phyloP scores from a whole-genome alignment of 2,888 invertebrate species.

The Cyaniris semiargus region DNA sequence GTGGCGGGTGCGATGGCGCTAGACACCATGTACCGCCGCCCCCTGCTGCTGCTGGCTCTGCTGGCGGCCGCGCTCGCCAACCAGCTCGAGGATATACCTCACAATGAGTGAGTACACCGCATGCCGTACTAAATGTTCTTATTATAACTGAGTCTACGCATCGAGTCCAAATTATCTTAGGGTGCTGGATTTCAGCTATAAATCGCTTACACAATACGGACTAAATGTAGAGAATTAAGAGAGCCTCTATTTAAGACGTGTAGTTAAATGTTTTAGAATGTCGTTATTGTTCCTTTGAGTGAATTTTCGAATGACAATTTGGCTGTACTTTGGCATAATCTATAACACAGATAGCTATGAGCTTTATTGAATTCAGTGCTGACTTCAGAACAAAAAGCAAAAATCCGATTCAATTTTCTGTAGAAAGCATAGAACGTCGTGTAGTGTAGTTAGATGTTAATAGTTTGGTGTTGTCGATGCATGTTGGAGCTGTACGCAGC shows the following conservation, averaged over 20 bases:
- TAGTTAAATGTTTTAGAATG: not conserved
- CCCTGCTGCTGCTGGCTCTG: conserved; percentile 61
- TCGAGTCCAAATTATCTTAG: not conserved
- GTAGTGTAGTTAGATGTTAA: not conserved
- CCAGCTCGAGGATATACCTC: conserved; percentile 94
- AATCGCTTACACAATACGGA: not conserved
- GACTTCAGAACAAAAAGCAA: no score
- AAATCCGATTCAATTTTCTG: not conserved
- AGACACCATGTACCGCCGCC: conserved; percentile 63
- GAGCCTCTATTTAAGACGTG: not conserved
- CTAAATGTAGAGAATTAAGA: not conserved
- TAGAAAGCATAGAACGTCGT: not conserved
- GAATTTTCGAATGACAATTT: not conserved
- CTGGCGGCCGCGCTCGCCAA: conserved; percentile 79
- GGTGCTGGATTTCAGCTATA: not conserved
- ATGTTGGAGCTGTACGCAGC: not conserved
- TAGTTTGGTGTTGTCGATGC: conserved; percentile 11
- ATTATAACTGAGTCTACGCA: not conserved
- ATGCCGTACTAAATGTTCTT: not conserved
- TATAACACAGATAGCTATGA: not conserved
- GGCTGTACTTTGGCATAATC: not conserved
- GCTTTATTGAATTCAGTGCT: no score
- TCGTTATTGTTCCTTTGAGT: not conserved
- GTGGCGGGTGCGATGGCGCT: conserved; percentile 68
- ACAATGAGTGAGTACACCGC: conserved; percentile 88